Conservation (phyloP, 2,113 vertebrate species). For the Hemicordylus capensis region DNA sequence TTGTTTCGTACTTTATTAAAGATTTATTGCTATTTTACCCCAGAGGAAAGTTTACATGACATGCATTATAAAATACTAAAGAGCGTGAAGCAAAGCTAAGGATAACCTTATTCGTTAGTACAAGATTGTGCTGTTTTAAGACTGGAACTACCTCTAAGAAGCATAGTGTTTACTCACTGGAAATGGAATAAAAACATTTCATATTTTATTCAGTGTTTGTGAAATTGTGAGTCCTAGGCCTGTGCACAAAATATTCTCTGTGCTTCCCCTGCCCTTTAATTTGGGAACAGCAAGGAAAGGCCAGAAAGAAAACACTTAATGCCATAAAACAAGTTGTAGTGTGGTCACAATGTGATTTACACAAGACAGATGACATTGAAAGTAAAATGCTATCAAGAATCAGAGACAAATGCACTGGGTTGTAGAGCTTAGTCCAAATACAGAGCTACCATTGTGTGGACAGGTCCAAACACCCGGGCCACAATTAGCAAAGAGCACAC, state of each 20-base stretch:
- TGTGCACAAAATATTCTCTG: background rate
- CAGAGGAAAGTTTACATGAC: slow-evolving; percentile 50
- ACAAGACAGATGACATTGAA: background rate
- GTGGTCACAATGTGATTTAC: slow-evolving; percentile 5
- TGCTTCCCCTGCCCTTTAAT: slow-evolving; percentile 22
- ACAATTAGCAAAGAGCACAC: no score
- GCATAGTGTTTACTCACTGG: slow-evolving; percentile 19
- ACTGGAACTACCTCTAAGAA: slow-evolving; percentile 23
- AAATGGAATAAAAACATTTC: slow-evolving; percentile 52
- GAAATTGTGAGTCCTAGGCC: slow-evolving; percentile 36
- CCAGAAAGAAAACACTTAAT: slow-evolving; percentile 8
- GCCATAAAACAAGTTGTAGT: background rate
- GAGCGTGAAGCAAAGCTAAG: slow-evolving; percentile 34
- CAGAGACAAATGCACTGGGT: background rate
- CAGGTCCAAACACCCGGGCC: no score
- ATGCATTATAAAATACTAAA: slow-evolving; percentile 54
- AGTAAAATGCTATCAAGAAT: background rate
- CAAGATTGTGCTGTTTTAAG: slow-evolving; percentile 28
- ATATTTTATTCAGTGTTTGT: slow-evolving; percentile 45
- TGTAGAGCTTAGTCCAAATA: no score
- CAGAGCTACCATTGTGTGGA: no score
- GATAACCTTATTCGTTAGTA: slow-evolving; percentile 37
- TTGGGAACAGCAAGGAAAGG: background rate
- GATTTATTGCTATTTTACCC: slow-evolving; percentile 66
- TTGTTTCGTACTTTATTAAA: slow-evolving; percentile 65